Conservation (phyloP, 2,888 invertebrate species). For the Hemicrepidius hirtus region DNA sequence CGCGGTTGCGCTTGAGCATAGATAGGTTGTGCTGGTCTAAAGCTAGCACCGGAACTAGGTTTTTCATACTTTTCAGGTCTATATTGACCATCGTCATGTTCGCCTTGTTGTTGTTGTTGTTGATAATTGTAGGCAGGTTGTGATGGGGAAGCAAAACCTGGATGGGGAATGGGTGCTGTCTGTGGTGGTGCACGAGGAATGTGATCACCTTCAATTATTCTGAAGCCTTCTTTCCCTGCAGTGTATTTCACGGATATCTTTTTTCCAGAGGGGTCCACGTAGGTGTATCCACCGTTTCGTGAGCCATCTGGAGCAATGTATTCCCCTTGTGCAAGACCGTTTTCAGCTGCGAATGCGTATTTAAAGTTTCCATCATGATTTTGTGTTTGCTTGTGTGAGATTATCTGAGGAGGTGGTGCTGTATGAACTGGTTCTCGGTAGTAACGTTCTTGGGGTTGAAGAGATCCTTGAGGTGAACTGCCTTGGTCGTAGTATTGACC, state of each 20-base stretch:
- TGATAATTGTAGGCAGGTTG: conserved; percentile 54
- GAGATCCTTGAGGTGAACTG: neutral
- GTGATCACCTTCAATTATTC: conserved; percentile 72
- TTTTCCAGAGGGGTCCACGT: conserved; percentile 80
- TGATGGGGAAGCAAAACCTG: conserved; percentile 43
- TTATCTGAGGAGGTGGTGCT: conserved; percentile 72
- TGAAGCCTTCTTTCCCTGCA: conserved; percentile 73
- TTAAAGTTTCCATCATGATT: conserved; percentile 81
- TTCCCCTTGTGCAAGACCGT: conserved; percentile 81
- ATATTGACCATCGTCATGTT: conserved; percentile 65
- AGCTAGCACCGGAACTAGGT: neutral
- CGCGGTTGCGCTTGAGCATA: conserved; percentile 36
- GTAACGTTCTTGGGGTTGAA: conserved; percentile 25
- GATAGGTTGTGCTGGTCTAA: conserved; percentile 14
- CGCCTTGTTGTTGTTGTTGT: conserved; percentile 26
- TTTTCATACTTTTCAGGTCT: conserved; percentile 62
- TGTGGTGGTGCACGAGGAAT: conserved; percentile 66
- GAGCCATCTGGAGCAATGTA: conserved; percentile 81
- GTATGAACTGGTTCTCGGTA: conserved; percentile 5
- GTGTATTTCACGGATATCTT: conserved; percentile 78
- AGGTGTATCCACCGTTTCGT: conserved; percentile 79
- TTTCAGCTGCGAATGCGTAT: conserved; percentile 81
- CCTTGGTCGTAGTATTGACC: conserved; percentile 52
- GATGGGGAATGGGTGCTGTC: conserved; percentile 46
- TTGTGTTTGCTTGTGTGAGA: conserved; percentile 79